phyloP scores from a whole-genome alignment of 2,888 invertebrate species.

The Hypercompe scribonia region DNA sequence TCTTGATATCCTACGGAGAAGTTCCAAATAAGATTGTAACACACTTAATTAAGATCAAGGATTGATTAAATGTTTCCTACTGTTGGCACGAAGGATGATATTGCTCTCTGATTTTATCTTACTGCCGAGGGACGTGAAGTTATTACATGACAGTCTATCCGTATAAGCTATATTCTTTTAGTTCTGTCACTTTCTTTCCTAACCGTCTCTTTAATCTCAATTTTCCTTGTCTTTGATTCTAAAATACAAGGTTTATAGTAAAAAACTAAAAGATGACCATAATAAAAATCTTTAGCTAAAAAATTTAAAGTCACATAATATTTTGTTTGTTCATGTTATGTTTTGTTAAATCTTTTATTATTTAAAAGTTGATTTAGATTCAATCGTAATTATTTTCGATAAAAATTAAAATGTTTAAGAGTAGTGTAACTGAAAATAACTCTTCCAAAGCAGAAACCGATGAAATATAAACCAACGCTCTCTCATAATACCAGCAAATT shows the following conservation, averaged over 20 bases:
- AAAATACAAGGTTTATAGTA: too few relatives aligned
- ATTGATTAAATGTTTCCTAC: conserved; percentile 76
- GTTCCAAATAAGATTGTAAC: conserved; percentile 71
- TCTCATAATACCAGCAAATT: background rate
- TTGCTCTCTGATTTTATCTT: background rate
- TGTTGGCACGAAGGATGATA: conserved; percentile 72
- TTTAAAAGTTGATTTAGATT: too few relatives aligned
- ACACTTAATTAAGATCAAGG: conserved; percentile 78
- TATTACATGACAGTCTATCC: background rate
- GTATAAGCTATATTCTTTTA: background rate
- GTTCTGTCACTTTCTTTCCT: background rate
- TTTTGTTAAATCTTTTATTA: too few relatives aligned
- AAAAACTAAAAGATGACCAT: too few relatives aligned
- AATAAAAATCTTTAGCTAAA: too few relatives aligned
- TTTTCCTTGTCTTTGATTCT: background rate
- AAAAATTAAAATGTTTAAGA: background rate
- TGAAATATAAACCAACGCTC: background rate
- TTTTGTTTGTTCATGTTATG: too few relatives aligned
- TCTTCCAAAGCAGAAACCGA: background rate
- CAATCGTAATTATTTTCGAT: too few relatives aligned
- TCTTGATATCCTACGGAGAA: conserved; percentile 44
- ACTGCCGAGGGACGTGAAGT: background rate
- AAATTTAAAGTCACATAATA: too few relatives aligned
- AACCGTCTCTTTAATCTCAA: background rate
- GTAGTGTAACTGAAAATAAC: background rate